Evolutionary conservation across 2,113 vertebrate genomes (phyloP), one percentile per base, ranked within the genome.

Genomic region (Rissa tridactyla): DNA sequence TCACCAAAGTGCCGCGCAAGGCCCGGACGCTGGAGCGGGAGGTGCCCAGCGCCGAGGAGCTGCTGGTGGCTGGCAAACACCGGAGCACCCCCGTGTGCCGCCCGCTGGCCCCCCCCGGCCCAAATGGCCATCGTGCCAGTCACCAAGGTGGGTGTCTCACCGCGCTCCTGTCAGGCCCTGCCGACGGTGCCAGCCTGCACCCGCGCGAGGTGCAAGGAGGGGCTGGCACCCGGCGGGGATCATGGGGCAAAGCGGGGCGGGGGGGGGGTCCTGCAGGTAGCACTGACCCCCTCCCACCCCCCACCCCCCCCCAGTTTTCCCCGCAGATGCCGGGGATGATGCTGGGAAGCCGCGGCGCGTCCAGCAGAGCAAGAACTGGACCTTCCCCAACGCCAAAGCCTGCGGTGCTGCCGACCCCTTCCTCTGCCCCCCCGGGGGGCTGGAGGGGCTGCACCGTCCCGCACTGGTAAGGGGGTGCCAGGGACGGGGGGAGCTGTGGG

Each of bases 21-120:
- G 99, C 99, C 29, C 98, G 99, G 70, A 99, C 99, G 1, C 97
- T 99, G 98, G 99, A 99, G 79, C 96, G 99, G 71, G 99, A 99
- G 97, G 98, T 99, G 76, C 98, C 98, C 0, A 98, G 98, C 3
- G 96, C 98, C 51, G 98, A 99, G 47, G 99, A 99, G 75, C 96
- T 98, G 69, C 98, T 98, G 90, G 83, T 80, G n/a, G 94, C 97
- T 0, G 96, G 98, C 46, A 98, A 98, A 44, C 98, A 98, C 97
- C 98, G 98, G 34, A 98, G 98, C 65, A 75, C 97, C 77, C 97
- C 98, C 0, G 96, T 97, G 40, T 98, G 83, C 58, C 40, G 92
- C 54, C 65, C 77, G 90, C 40, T 61, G 19, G n/a, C n/a, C 0
- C 27, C 97, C 11, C 79, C 97, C 0, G 22, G 92, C 82, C 91